Conservation (phyloP, 2,113 vertebrate species). For the Suncus etruscus region DNA sequence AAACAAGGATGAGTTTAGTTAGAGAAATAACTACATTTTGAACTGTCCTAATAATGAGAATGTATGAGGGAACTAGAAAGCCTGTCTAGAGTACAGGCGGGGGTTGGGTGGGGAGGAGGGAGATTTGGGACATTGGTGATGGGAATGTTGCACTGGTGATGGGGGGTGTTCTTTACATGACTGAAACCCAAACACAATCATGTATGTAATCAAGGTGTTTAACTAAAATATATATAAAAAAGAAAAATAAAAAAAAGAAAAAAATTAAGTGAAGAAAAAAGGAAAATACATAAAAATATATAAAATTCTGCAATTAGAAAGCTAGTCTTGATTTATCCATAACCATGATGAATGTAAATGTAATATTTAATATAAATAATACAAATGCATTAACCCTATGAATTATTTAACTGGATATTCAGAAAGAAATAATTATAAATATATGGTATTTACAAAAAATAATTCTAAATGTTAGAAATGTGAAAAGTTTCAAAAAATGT, state of each 20-base stretch:
- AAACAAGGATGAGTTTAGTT: too few species aligned
- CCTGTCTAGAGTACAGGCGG: too few species aligned
- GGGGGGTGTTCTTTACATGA: too few species aligned
- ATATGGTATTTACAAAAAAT: neutral
- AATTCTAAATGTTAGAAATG: neutral
- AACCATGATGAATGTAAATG: neutral
- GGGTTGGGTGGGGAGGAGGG: too few species aligned
- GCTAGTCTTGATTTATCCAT: neutral
- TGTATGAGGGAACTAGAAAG: too few species aligned
- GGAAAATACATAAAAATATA: neutral
- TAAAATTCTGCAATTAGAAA: neutral
- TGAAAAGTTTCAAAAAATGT: neutral
- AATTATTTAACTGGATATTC: neutral
- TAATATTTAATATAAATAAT: neutral
- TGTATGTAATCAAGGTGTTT: too few species aligned
- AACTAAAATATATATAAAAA: too few species aligned
- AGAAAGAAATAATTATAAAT: neutral
- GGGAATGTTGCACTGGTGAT: too few species aligned
- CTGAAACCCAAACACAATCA: too few species aligned
- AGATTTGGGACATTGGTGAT: too few species aligned
- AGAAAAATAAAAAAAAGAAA: neutral
- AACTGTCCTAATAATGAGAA: too few species aligned
- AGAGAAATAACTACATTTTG: too few species aligned
- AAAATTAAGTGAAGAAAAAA: neutral
- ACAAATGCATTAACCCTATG: neutral